Evolutionary conservation across 2,888 invertebrate species (phyloP).

Genomic region (Adelognathus sp.): DNA sequence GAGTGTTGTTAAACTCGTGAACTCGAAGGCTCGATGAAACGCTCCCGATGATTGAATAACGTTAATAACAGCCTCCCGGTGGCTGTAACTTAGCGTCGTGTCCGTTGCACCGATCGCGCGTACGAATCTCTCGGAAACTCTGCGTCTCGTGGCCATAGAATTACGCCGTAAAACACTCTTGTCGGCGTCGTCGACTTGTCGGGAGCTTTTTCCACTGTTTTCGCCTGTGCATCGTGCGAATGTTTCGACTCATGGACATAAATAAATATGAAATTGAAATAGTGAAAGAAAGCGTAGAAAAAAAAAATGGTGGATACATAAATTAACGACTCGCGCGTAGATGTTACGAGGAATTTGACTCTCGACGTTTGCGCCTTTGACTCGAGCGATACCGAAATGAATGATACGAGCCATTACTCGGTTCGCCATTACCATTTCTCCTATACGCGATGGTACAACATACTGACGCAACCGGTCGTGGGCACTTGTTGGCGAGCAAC

Average conservation of each 20-base stretch:
- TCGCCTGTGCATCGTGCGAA: not conserved
- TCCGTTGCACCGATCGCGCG: constrained; percentile 36
- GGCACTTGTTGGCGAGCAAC: too few species aligned
- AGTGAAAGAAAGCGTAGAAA: too few species aligned
- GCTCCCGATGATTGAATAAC: constrained; percentile 72
- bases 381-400: too few species aligned
- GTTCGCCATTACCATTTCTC: too few species aligned
- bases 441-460: too few species aligned
- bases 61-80: constrained; percentile 70
- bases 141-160: constrained; percentile 60
- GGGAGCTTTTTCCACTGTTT: constrained; percentile 19
- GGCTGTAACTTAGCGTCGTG: constrained; percentile 62
- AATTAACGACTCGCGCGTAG: too few species aligned
- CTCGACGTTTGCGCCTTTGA: too few species aligned
- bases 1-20: constrained; percentile 14
- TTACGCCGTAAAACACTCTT: constrained; percentile 54
- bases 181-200: constrained; percentile 34
- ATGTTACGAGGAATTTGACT: too few species aligned
- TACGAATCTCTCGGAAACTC: constrained; percentile 35
- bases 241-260: not conserved
- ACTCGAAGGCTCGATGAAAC: constrained; percentile 35
- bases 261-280: too few species aligned
- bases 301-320: too few species aligned
- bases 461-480: too few species aligned
- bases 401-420: too few species aligned